Percentiles rank a stretch among this genome's conserved stretches.
Conservation (phyloP, 2,113 vertebrate species). For the Pygoscelis antarcticus region DNA sequence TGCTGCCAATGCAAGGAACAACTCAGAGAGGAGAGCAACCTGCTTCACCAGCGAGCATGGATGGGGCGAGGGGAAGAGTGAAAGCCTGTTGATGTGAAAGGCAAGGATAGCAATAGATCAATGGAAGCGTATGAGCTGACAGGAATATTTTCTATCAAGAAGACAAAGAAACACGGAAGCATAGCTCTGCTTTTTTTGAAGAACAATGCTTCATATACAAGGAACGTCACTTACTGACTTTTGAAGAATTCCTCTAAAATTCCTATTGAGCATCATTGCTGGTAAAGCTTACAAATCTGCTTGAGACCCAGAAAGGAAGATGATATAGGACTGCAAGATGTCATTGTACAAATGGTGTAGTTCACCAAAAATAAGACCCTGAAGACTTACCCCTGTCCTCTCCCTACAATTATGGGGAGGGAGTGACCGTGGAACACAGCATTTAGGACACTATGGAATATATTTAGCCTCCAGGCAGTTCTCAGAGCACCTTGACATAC, state of each 20-base stretch:
- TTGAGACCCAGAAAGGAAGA: background rate
- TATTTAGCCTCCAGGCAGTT: conserved; percentile 4
- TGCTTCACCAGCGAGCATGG: background rate
- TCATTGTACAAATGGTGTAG: background rate
- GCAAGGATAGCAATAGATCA: background rate
- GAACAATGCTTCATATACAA: background rate
- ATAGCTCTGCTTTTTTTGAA: background rate
- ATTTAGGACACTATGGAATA: background rate
- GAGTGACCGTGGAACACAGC: background rate
- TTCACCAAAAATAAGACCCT: conserved; percentile 44
- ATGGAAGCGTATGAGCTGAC: background rate
- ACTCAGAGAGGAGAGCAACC: background rate
- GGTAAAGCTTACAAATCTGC: background rate
- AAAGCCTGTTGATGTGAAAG: background rate
- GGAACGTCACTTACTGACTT: background rate
- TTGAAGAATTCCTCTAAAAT: background rate
- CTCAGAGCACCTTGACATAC: conserved; percentile 34
- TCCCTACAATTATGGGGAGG: conserved; percentile 46
- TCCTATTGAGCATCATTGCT: background rate
- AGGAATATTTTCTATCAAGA: background rate
- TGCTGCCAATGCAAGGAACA: background rate
- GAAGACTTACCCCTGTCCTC: background rate
- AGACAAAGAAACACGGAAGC: background rate
- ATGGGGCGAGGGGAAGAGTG: background rate
- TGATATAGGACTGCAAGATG: background rate